A percentile compares a stretch with the other conserved stretches of the same genome.
These are phyloP conservation scores for Bruchidius siliquastri DNA, from an alignment of 2,888 invertebrate species.

Conservation along the genomic window DNA sequence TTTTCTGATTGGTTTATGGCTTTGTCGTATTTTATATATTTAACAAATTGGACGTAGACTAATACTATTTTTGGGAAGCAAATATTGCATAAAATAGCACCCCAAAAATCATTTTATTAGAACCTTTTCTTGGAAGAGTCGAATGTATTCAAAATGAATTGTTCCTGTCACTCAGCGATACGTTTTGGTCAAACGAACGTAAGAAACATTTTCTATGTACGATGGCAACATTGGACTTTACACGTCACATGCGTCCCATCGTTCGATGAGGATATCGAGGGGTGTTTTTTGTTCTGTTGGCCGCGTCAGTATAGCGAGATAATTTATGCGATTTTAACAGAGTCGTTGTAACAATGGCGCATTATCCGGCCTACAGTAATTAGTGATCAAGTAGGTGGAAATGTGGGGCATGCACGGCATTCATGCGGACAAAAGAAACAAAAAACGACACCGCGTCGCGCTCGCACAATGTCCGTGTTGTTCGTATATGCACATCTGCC, in stretches of 20 bases:
- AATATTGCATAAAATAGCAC: no score
- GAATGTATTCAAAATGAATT: no score
- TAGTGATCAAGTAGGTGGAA: slow-evolving; percentile 50
- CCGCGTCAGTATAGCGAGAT: slow-evolving; percentile 24
- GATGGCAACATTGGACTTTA: background rate
- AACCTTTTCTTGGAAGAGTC: no score
- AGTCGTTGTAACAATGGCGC: slow-evolving; percentile 41
- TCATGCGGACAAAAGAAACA: slow-evolving; percentile 43
- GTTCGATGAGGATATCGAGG: slow-evolving; percentile 11
- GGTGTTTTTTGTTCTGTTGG: slow-evolving; percentile 21
- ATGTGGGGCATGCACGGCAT: slow-evolving; percentile 44
- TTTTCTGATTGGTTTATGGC: no score
- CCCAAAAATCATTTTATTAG: no score
- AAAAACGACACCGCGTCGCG: slow-evolving; percentile 21
- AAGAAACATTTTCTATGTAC: background rate
- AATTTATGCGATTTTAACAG: slow-evolving; percentile 48
- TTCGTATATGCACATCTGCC: slow-evolving; percentile 43
- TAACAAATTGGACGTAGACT: no score
- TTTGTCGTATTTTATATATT: no score
- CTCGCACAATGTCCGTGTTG: slow-evolving; percentile 15
- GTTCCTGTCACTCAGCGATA: background rate
- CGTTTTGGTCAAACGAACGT: background rate
- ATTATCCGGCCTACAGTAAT: slow-evolving; percentile 44
- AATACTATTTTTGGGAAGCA: no score
- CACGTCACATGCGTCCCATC: slow-evolving; percentile 4